Evolutionary conservation across 2,797 vertebrate species (phyloP).

Genomic region (Poecilia picta): DNA sequence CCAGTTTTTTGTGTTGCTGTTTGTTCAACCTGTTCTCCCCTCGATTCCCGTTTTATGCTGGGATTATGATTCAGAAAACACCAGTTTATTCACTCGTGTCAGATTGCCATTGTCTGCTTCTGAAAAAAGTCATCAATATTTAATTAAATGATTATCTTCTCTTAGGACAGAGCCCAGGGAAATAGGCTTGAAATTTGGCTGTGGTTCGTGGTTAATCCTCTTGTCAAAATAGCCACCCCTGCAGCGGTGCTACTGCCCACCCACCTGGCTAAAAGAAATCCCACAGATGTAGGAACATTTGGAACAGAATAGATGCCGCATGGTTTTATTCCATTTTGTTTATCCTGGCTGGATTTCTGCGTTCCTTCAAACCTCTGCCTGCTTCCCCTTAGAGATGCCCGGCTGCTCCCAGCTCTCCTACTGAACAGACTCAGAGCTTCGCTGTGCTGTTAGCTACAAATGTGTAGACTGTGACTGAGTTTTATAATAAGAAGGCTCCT

Average conservation of each 20-base stretch:
- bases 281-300: conserved; percentile 14
- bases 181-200: conserved; percentile 69
- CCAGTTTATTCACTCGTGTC: conserved; percentile 36
- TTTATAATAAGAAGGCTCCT: background rate
- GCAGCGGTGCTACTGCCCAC: conserved; percentile 38
- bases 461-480: background rate
- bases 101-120: conserved; percentile 47
- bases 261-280: conserved; percentile 47
- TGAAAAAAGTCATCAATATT: conserved; percentile 80
- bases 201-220: conserved; percentile 67
- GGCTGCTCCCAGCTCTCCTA: background rate
- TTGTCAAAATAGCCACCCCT: conserved; percentile 56
- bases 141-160: conserved; percentile 75
- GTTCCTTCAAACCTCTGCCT: background rate
- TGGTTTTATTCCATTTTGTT: conserved; percentile 13
- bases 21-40: background rate
- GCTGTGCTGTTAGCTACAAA: background rate
- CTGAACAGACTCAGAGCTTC: background rate
- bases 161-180: conserved; percentile 60
- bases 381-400: background rate
- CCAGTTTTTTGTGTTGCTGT: background rate
- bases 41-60: conserved; percentile 31
- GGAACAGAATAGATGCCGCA: background rate
- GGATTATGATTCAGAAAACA: conserved; percentile 46
- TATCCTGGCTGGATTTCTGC: conserved; percentile 14